Percentiles rank a stretch among this genome's conserved stretches.
phyloP scores from a whole-genome alignment of 2,113 vertebrate species.

The Laticauda colubrina region DNA sequence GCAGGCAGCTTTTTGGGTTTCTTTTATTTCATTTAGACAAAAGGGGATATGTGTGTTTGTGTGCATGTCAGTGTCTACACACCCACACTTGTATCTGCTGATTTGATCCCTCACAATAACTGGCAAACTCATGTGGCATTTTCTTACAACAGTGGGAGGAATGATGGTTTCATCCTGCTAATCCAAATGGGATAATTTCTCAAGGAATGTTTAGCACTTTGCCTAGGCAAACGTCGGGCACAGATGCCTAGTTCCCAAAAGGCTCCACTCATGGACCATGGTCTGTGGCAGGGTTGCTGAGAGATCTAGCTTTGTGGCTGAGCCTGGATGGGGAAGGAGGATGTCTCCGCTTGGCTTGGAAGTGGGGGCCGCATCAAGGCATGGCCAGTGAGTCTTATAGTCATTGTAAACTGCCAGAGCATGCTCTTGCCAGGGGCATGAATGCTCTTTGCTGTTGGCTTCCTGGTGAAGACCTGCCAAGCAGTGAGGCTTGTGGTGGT shows the following conservation, averaged over 20 bases:
- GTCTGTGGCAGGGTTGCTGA: background rate
- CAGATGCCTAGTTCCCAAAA: background rate
- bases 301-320: background rate
- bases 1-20: slow-evolving; percentile 41
- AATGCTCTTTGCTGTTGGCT: background rate
- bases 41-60: background rate
- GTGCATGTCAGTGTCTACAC: background rate
- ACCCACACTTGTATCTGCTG: background rate
- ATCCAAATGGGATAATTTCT: slow-evolving; percentile 59
- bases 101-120: slow-evolving; percentile 34
- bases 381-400: background rate
- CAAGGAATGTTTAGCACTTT: slow-evolving; percentile 53
- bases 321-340: background rate
- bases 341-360: background rate
- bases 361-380: background rate
- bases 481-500: background rate
- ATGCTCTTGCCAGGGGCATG: background rate
- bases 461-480: background rate
- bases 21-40: slow-evolving; percentile 45
- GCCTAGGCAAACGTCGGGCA: slow-evolving; percentile 21
- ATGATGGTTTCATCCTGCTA: slow-evolving; percentile 55
- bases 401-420: background rate
- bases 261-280: background rate
- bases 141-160: slow-evolving; percentile 55
- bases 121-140: slow-evolving; percentile 46